Evolutionary conservation across 1,140 invertebrate genomes (phyloP), one percentile per base, ranked within the genome.

Genomic region (Dufourea novaeangliae): DNA sequence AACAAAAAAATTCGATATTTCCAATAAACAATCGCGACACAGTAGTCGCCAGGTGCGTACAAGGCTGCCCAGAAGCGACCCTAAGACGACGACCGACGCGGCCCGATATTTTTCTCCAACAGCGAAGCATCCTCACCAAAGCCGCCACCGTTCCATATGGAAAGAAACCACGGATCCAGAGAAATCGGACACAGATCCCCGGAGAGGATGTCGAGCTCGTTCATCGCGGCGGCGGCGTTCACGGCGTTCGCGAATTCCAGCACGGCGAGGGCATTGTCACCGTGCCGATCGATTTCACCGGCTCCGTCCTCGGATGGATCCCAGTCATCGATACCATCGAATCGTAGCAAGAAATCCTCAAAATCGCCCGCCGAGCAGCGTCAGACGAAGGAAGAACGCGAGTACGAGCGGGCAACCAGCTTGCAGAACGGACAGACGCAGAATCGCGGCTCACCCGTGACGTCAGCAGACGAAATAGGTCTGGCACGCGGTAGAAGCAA

Each of bases 201-300:
- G 25, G 87, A 88, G 34, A 68, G 68, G 4, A 67, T 75, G 6
- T 64, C 84, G 0, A 77, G 66, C 0, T 78, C 86, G 2, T 68
- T 82, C 67, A 52, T 39, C 29, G 50, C 74, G 1, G 64, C 83
- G 34, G 70, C 75, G 11, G 78, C 69, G 27, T 59, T 78, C 84
- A 34, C 78, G 63, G n/a, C 80, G 7, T 59, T 75, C 8, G 68
- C 73, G 20, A n/a, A n/a, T 50, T 50, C 46, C 46, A 50, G 4
- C 5, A 52, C 68, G 8, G 59, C 76, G 25, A 82, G 85, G 27
- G 70, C 82, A 6, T 82, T 89, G 22, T 84, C 67, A 54, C 76
- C 61, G 81, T 83, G 80, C 73, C 88, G 56, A 59, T 83, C 82
- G 3, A 39, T 80, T 3, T 85, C 79, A 3, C 73, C 70, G 54